phyloP scores from a whole-genome alignment of 1,140 invertebrate species.

The Papilio dardanus region DNA sequence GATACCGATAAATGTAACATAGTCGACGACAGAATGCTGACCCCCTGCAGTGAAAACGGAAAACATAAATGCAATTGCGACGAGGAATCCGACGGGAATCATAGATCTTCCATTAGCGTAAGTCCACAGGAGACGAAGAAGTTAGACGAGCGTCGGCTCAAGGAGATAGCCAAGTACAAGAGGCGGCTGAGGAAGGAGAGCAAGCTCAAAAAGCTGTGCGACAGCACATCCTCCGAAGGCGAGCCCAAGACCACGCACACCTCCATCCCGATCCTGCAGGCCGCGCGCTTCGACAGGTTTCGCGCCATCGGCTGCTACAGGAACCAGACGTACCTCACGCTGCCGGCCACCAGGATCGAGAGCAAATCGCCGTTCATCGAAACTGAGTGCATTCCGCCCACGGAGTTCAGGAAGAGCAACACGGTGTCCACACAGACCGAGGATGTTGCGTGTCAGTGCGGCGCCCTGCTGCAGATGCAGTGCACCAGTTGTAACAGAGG shows the following conservation, averaged over 20 bases:
- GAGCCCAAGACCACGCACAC: constrained; percentile 66
- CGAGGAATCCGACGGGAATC: constrained; percentile 80
- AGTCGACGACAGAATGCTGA: constrained; percentile 87
- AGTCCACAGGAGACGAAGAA: constrained; percentile 57
- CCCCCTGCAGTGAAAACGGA: constrained; percentile 86
- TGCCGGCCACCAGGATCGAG: constrained; percentile 68
- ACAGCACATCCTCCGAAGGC: constrained; percentile 73
- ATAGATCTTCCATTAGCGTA: constrained; percentile 52
- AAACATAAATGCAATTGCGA: constrained; percentile 87
- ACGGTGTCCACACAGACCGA: constrained; percentile 78
- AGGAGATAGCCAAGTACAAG: constrained; percentile 79
- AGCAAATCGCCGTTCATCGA: constrained; percentile 64
- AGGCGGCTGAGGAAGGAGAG: constrained; percentile 74
- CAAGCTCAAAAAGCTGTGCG: constrained; percentile 69
- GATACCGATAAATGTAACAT: constrained; percentile 62
- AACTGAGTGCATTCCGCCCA: constrained; percentile 55
- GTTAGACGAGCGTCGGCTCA: constrained; percentile 69
- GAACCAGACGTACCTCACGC: constrained; percentile 74
- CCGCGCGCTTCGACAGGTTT: constrained; percentile 76
- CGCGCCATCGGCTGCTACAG: constrained; percentile 76
- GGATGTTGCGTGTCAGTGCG: constrained; percentile 68
- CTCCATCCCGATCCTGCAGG: constrained; percentile 81
- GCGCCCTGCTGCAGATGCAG: constrained; percentile 56
- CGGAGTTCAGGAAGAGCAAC: constrained; percentile 70
- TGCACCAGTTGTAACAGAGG: constrained; percentile 61